Conservation (phyloP, 2,797 vertebrate species). For the Oophaga sylvatica region DNA sequence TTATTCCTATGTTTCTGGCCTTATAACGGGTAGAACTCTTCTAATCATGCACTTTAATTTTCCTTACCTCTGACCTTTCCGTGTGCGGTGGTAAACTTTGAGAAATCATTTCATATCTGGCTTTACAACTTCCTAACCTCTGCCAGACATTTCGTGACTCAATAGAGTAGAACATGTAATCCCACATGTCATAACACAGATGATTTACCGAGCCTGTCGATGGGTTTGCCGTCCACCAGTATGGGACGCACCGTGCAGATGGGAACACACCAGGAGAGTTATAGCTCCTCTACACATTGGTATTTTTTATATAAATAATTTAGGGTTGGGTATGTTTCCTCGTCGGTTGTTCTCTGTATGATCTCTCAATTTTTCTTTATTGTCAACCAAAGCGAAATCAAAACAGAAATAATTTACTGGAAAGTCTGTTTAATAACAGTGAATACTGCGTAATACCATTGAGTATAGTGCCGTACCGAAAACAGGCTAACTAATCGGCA, state of each 20-base stretch:
- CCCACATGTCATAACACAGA: conserved; percentile 42
- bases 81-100: neutral
- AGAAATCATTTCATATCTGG: conserved; percentile 11
- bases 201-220: neutral
- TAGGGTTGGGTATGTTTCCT: neutral
- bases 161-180: conserved; percentile 41
- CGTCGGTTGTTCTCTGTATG: neutral
- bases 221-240: neutral
- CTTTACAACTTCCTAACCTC: conserved; percentile 11
- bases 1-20: neutral
- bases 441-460: neutral
- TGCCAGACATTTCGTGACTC: neutral
- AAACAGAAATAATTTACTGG: neutral
- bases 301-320: conserved; percentile 6
- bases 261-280: conserved; percentile 15
- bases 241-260: neutral
- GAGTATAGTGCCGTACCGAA: neutral
- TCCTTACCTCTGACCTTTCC: neutral
- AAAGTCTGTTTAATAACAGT: neutral
- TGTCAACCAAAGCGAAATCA: neutral
- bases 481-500: neutral
- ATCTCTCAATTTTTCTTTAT: neutral
- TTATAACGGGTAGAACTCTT: neutral
- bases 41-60: neutral
- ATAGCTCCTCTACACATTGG: neutral